These are phyloP conservation scores for Poecile atricapillus DNA, from an alignment of 2,113 vertebrate species.

Conservation along the genomic window DNA sequence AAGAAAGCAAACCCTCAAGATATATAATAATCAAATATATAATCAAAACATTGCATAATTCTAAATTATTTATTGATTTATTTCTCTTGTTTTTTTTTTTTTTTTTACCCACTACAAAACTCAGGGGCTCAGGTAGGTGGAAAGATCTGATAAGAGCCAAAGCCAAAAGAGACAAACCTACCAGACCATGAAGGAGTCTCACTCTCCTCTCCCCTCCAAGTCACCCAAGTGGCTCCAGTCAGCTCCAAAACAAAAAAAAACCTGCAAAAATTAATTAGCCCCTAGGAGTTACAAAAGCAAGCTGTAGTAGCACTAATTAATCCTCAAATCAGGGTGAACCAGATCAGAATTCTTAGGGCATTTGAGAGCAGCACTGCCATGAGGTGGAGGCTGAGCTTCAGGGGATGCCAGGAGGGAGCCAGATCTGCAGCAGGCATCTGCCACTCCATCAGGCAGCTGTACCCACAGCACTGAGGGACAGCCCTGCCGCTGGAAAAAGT, in stretches of 20 bases:
- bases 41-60: neutral
- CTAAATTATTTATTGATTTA: neutral
- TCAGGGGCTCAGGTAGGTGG: neutral
- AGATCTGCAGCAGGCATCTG: neutral
- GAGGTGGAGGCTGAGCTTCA: neutral
- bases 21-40: neutral
- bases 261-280: neutral
- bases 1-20: neutral
- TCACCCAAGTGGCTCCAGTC: neutral
- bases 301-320: neutral
- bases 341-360: neutral
- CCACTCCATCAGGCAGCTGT: neutral
- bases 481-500: neutral
- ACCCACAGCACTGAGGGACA: neutral
- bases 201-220: neutral
- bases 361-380: neutral
- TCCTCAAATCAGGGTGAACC: neutral
- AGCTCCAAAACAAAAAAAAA: neutral
- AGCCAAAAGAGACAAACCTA: neutral
- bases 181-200: accelerated
- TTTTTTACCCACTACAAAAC: neutral
- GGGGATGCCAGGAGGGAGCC: neutral
- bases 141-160: neutral
- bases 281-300: neutral
- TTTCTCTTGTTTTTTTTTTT: accelerated